phyloP scores from a whole-genome alignment of 2,113 vertebrate genomes.

The Irena cyanogastra region DNA sequence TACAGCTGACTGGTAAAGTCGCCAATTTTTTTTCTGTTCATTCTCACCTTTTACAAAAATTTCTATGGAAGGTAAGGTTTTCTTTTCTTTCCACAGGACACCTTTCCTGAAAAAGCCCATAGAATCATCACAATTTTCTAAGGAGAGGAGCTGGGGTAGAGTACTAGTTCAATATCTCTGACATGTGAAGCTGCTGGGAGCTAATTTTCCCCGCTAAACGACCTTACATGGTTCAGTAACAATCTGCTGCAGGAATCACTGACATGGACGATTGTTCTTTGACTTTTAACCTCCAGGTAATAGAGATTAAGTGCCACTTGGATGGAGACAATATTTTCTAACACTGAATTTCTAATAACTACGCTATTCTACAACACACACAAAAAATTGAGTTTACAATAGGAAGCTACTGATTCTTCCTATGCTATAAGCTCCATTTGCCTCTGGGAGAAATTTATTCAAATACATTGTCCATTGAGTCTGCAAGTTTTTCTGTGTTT shows the following conservation, averaged over 20 bases:
- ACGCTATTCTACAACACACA: neutral
- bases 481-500: neutral
- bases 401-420: neutral
- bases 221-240: conserved; percentile 40
- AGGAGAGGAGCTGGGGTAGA: neutral
- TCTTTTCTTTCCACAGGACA: neutral
- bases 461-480: neutral
- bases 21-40: neutral
- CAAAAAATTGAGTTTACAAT: neutral
- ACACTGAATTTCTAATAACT: conserved; percentile 31
- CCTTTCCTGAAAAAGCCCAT: neutral
- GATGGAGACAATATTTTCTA: conserved; percentile 45
- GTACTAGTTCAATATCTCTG: neutral
- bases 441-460: neutral
- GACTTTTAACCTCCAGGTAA: conserved; percentile 63
- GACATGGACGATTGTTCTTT: conserved; percentile 53
- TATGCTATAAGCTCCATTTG: neutral
- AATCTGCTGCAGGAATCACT: conserved; percentile 42
- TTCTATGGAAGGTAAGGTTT: neutral
- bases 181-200: conserved; percentile 16
- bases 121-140: neutral
- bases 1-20: neutral
- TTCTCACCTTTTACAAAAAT: neutral
- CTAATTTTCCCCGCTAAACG: conserved; percentile 24
- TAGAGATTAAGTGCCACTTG: conserved; percentile 59